phyloP scores from a whole-genome alignment of 2,888 invertebrate genomes.

The Sclerodermus sp. region DNA sequence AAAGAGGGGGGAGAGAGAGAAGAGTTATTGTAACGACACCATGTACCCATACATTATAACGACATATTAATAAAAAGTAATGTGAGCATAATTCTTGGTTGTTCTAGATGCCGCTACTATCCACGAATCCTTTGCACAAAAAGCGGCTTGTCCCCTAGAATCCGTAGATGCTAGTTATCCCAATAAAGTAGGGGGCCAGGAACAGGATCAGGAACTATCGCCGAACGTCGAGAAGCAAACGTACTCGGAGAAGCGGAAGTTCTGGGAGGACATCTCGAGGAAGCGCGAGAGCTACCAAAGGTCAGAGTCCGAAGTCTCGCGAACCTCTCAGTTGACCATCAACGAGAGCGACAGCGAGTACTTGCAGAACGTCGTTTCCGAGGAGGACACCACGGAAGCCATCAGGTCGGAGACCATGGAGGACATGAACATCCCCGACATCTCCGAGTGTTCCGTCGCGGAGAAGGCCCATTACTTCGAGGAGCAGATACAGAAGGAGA shows the following conservation, averaged over 20 bases:
- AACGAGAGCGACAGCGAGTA: conserved; percentile 53
- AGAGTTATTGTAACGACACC: neutral
- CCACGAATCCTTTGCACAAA: conserved; percentile 53
- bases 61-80: conserved; percentile 31
- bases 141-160: conserved; percentile 54
- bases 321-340: conserved; percentile 48
- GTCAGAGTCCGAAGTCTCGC: conserved; percentile 51
- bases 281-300: conserved; percentile 52
- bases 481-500: conserved; percentile 65
- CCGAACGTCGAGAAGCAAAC: conserved; percentile 49
- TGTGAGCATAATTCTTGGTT: conserved; percentile 44
- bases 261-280: conserved; percentile 54
- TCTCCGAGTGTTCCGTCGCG: conserved; percentile 62
- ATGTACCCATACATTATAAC: conserved; percentile 16
- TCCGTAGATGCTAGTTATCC: conserved; percentile 55
- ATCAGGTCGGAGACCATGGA: conserved; percentile 45
- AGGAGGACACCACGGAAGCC: conserved; percentile 36
- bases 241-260: conserved; percentile 52
- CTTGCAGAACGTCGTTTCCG: conserved; percentile 43
- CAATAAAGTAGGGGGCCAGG: conserved; percentile 41
- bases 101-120: conserved; percentile 56
- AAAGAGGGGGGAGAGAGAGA: neutral
- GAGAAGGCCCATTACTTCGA: conserved; percentile 65
- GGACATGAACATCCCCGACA: conserved; percentile 53
- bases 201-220: conserved; percentile 31